These are phyloP conservation scores for Ceyx margarethae DNA, from an alignment of 2,113 vertebrate genomes.

Conservation along the genomic window DNA sequence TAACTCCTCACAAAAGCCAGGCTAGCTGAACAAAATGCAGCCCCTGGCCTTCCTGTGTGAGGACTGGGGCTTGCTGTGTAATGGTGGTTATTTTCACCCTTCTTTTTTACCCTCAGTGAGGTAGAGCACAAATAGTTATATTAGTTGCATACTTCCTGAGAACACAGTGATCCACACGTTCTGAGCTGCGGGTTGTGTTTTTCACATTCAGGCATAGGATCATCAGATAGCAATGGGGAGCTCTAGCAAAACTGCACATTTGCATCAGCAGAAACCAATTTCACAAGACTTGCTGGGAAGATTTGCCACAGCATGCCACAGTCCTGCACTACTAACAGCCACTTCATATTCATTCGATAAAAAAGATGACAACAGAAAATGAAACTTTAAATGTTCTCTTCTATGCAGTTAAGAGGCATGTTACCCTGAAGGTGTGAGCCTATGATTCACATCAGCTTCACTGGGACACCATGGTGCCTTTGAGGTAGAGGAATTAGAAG, in stretches of 20 bases:
- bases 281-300: background rate
- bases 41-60: constrained; percentile 26
- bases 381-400: constrained; percentile 33
- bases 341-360: background rate
- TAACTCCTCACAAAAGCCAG: background rate
- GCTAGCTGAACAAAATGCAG: background rate
- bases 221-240: constrained; percentile 44
- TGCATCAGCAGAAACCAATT: constrained; percentile 25
- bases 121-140: constrained; percentile 7
- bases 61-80: background rate
- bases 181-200: constrained; percentile 50
- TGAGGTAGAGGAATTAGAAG: background rate
- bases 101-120: background rate
- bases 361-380: constrained; percentile 12
- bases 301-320: background rate
- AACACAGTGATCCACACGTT: constrained; percentile 49
- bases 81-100: background rate
- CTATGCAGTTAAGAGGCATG: background rate
- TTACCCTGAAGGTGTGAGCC: background rate
- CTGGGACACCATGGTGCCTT: background rate
- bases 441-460: background rate
- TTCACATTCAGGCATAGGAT: background rate
- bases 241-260: constrained; percentile 1
- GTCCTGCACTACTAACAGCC: background rate
- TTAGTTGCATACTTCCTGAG: constrained; percentile 67